These are phyloP conservation scores for Malacoraja senta DNA, from an alignment of 2,797 vertebrate genomes.

Conservation along the genomic window DNA sequence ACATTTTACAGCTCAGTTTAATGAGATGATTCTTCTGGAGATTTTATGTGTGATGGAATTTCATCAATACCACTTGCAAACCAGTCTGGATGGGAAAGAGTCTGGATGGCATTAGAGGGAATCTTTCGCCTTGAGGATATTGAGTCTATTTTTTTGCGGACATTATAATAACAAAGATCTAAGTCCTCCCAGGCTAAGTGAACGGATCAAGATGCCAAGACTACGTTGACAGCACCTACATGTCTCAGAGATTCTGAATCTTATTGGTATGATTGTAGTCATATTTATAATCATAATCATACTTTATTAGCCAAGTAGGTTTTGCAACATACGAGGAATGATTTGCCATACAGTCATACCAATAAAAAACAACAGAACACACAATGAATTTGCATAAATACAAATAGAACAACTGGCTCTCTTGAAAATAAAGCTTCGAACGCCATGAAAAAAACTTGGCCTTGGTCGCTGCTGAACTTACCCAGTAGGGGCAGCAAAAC, in stretches of 20 bases:
- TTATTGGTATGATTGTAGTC: too few relatives aligned
- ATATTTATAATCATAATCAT: too few relatives aligned
- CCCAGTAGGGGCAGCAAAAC: not conserved
- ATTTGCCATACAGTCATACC: too few relatives aligned
- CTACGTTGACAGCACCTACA: not conserved
- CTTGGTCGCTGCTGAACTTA: not conserved
- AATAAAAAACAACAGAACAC: too few relatives aligned
- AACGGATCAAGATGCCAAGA: not conserved
- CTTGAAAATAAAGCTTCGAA: not conserved
- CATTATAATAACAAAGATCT: not conserved
- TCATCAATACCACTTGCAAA: slow-evolving; percentile 9
- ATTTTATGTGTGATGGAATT: slow-evolving; percentile 1
- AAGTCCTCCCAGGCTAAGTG: not conserved
- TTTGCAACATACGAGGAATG: too few relatives aligned
- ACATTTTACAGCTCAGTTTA: not conserved
- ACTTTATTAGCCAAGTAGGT: too few relatives aligned
- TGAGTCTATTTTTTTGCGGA: slow-evolving; percentile 12
- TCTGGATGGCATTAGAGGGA: not conserved
- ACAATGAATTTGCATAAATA: not conserved
- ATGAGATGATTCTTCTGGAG: not conserved
- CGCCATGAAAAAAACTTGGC: not conserved
- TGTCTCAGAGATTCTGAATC: not conserved
- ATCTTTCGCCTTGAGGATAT: not conserved
- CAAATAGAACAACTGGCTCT: not conserved
- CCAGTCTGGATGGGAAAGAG: not conserved